Percentiles rank a stretch among this genome's conserved stretches.
phyloP scores from a whole-genome alignment of 1,140 invertebrate genomes.

The Camponotus pennsylvanicus region DNA sequence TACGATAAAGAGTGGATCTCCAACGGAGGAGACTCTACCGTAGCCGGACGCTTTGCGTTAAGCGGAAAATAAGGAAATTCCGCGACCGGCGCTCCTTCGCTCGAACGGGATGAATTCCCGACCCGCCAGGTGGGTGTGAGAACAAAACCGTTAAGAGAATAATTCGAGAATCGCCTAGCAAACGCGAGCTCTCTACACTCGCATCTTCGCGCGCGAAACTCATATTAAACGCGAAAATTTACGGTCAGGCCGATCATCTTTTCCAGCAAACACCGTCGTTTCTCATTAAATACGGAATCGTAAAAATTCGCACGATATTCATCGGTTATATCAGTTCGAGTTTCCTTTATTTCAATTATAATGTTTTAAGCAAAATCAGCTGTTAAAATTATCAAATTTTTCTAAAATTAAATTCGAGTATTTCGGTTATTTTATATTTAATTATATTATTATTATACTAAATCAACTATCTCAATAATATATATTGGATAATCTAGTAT shows the following conservation, averaged over 20 bases:
- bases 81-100: slow-evolving; percentile 56
- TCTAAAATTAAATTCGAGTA: background rate
- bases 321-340: background rate
- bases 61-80: slow-evolving; percentile 64
- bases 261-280: slow-evolving; percentile 6
- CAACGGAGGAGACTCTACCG: background rate
- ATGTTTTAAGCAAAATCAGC: background rate
- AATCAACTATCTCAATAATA: background rate
- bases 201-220: slow-evolving; percentile 3
- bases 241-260: slow-evolving; percentile 29
- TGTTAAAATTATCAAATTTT: background rate
- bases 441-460: too few relatives aligned
- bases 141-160: slow-evolving; percentile 75
- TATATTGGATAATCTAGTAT: too few relatives aligned
- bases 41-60: slow-evolving; percentile 27
- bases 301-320: slow-evolving; percentile 35
- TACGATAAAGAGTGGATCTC: slow-evolving; percentile 42
- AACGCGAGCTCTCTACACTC: background rate
- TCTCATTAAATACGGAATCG: slow-evolving; percentile 35
- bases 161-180: slow-evolving; percentile 60
- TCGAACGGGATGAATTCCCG: slow-evolving; percentile 65
- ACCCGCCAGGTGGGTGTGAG: slow-evolving; percentile 74
- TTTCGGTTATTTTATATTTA: background rate
- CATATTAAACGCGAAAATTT: slow-evolving; percentile 66
- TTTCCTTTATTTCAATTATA: slow-evolving; percentile 22